phyloP scores from a whole-genome alignment of 2,888 invertebrate species.

The Diaphora mendica region DNA sequence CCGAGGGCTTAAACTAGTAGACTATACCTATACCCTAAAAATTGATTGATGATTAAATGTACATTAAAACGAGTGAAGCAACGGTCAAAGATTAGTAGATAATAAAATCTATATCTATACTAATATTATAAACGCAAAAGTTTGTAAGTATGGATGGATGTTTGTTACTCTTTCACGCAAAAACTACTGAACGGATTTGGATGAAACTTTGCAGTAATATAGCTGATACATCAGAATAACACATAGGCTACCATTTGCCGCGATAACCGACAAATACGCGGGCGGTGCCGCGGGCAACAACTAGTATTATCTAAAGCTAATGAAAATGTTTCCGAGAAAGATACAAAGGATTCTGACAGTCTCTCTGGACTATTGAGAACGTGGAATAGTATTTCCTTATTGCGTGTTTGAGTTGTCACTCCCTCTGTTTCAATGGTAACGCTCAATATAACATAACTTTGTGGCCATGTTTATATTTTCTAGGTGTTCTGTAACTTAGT shows the following conservation, averaged over 20 bases:
- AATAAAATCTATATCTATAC: no score
- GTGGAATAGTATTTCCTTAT: conserved; percentile 1
- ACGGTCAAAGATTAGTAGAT: background rate
- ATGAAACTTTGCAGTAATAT: no score
- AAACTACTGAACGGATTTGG: no score
- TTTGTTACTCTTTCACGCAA: no score
- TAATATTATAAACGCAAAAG: no score
- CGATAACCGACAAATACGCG: no score
- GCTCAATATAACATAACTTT: background rate
- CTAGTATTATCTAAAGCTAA: background rate
- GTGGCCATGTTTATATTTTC: background rate
- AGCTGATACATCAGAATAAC: no score
- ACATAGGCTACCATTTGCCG: no score
- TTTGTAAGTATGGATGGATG: no score
- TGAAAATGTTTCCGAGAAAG: conserved; percentile 1
- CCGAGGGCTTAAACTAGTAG: no score
- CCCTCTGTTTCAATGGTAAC: background rate
- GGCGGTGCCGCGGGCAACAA: no score
- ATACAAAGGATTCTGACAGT: background rate
- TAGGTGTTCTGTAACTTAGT: background rate
- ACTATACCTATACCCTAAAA: background rate
- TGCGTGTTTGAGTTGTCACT: background rate
- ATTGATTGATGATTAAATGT: background rate
- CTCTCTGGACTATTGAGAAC: background rate
- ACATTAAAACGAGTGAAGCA: background rate